Percentiles rank a stretch among this genome's conserved stretches.
phyloP scores from a whole-genome alignment of 2,113 vertebrate species.

The Eolophus roseicapilla region DNA sequence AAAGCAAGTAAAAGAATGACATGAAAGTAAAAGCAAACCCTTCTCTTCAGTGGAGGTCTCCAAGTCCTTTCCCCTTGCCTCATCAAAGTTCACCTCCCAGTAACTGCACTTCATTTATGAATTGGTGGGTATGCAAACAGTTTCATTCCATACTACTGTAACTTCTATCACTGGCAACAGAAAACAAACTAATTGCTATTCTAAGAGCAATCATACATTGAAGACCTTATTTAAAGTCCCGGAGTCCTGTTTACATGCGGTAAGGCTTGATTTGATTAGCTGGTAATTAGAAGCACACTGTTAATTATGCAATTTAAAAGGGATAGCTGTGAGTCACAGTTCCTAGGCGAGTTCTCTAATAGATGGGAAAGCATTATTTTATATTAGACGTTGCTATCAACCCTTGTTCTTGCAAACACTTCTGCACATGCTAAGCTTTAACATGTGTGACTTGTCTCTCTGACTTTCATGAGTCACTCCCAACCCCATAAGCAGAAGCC shows the following conservation, averaged over 20 bases:
- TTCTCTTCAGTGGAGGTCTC: not conserved
- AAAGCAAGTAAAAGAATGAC: not conserved
- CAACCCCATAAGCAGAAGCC: not conserved
- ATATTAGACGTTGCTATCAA: not conserved
- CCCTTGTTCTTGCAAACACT: not conserved
- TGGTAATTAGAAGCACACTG: constrained; percentile 43
- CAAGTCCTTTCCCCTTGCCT: not conserved
- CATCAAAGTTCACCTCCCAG: not conserved
- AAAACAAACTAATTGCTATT: constrained; percentile 32
- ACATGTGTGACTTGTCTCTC: not conserved
- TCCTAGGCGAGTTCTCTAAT: not conserved
- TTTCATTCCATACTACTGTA: not conserved
- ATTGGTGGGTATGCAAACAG: not conserved
- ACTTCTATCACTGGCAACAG: constrained; percentile 24
- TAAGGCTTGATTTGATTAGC: constrained; percentile 52
- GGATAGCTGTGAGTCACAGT: not conserved
- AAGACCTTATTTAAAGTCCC: constrained; percentile 45
- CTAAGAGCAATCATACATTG: not conserved
- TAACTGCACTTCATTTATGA: not conserved
- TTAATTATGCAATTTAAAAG: not conserved
- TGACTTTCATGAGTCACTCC: not conserved
- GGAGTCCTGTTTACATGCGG: constrained; percentile 16
- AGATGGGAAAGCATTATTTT: not conserved
- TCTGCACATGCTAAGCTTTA: not conserved
- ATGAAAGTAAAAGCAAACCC: not conserved